Base-by-base conservation (phyloP, 2,888 invertebrate species). In the Eumacrocentrus americanus region DNA sequence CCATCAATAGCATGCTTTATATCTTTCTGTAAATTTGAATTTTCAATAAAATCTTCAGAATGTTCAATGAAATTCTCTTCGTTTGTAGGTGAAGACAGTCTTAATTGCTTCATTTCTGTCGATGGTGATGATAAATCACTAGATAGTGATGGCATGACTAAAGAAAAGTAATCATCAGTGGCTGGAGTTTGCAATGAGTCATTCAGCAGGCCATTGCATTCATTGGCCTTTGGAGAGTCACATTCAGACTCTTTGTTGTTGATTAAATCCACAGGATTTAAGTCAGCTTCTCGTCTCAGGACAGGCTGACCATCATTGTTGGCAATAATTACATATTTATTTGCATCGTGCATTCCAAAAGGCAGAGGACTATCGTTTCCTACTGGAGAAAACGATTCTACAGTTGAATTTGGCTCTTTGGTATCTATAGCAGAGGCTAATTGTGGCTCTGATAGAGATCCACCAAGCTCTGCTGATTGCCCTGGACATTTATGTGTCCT, bases 401-500 rank as follows among this genome's bases (percentile, higher is more conserved):
- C 9, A 52, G 7, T 50, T n/a, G 48, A 9, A 16, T 25, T 7
- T 12, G 29, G 5, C 82, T 38, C 80, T 76, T 75, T 83, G 51
- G 23, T 34, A 11, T 16, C 9, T 3, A 16, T 25, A 5, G 18
- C 34, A 35, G 16, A 56, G 35, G 53, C 18, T 61, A 37, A 14
- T 51, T 56, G 61, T 56, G 56, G 71, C 14, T 73, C 76, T 12
- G 74, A 61, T 47, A 73, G 73, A 40, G 85, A 78, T 1, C 85
- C 77, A 1, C 86, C 85, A 12, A 83, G 83, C 12, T 86, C 88
- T 29, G 87, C 85, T 55, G 87, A 85, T 72, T 87, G 87, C 2
- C 83, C 83, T 61, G 86, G 84, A 73, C 92, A 93, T 81, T 92
- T 92, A 73, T 93, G 92, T 2, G 91, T 92, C 72, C 91, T 84